These are phyloP conservation scores for Spilosoma lubricipeda DNA, from an alignment of 2,888 invertebrate species.

Conservation along the genomic window DNA sequence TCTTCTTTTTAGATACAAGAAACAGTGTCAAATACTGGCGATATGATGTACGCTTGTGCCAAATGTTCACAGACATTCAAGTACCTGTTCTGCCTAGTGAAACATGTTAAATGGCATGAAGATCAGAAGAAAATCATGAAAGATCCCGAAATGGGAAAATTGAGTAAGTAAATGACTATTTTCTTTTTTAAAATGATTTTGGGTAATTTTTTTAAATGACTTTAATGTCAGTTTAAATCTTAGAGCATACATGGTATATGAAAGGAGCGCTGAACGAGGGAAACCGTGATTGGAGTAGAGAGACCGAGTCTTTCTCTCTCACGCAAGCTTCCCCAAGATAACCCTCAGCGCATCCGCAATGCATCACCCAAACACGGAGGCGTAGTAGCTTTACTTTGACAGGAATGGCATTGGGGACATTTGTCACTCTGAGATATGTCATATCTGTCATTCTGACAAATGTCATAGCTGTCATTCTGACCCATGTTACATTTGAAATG, in stretches of 20 bases:
- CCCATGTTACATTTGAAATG: background rate
- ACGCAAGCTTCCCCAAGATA: no score
- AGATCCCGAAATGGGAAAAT: constrained; percentile 38
- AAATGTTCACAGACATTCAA: constrained; percentile 77
- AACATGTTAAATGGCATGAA: constrained; percentile 77
- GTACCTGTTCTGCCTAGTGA: constrained; percentile 70
- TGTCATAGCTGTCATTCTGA: no score
- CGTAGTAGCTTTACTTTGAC: background rate
- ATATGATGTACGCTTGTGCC: constrained; percentile 78
- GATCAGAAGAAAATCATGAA: constrained; percentile 59
- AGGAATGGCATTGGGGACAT: background rate
- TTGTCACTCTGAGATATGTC: background rate
- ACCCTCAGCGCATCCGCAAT: no score
- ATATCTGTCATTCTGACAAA: no score
- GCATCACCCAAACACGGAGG: no score
- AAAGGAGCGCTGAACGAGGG: no score
- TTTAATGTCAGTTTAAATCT: no score
- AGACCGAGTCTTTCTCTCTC: no score
- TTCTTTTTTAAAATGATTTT: background rate
- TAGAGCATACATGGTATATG: no score
- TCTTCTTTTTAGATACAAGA: constrained; percentile 26
- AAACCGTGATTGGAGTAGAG: no score
- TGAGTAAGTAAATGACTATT: constrained; percentile 52
- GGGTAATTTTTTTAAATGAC: no score
- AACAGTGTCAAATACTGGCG: constrained; percentile 37